These are phyloP conservation scores for Aurelia aurita DNA, from an alignment of 30 jellyfish, hydroid and myxozoan species.

Conservation along the genomic window DNA sequence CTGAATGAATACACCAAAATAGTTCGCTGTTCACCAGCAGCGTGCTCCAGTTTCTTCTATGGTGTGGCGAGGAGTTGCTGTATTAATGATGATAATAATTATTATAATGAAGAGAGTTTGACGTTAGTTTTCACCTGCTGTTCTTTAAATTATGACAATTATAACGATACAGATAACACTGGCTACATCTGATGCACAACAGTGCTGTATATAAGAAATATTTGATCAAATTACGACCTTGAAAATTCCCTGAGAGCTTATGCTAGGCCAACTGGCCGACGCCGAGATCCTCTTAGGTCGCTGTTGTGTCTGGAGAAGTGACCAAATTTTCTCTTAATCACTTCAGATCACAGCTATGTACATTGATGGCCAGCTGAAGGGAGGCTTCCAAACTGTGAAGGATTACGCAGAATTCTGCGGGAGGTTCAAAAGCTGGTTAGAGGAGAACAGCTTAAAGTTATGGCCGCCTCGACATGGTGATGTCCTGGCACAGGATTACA, in stretches of 20 bases:
- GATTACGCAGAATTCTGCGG: conserved; percentile 97
- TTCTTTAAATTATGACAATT: too few species aligned
- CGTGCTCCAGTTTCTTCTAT: too few species aligned
- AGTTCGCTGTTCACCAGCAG: too few species aligned
- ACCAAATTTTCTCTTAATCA: conserved; percentile 10
- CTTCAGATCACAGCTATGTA: conserved; percentile 97
- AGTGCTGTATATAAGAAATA: too few species aligned
- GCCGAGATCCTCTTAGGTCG: conserved; percentile 2
- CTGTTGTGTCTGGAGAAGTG: conserved; percentile 21
- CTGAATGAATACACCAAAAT: too few species aligned
- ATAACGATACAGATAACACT: too few species aligned
- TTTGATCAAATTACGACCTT: too few species aligned
- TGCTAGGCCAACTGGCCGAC: conserved; percentile 6
- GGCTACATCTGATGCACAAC: too few species aligned
- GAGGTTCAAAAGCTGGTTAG: conserved; percentile 89
- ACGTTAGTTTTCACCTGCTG: too few species aligned
- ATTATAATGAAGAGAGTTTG: neutral
- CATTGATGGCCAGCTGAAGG: conserved; percentile 94
- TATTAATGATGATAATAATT: neutral
- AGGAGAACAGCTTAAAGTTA: conserved; percentile 75
- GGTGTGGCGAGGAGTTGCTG: too few species aligned
- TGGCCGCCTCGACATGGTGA: conserved; percentile 98
- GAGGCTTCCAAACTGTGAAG: conserved; percentile 97
- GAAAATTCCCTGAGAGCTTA: neutral
- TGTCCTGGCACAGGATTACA: conserved; percentile 88